Conservation (phyloP, 2,888 invertebrate species). For the Trissolcus japonicus region DNA sequence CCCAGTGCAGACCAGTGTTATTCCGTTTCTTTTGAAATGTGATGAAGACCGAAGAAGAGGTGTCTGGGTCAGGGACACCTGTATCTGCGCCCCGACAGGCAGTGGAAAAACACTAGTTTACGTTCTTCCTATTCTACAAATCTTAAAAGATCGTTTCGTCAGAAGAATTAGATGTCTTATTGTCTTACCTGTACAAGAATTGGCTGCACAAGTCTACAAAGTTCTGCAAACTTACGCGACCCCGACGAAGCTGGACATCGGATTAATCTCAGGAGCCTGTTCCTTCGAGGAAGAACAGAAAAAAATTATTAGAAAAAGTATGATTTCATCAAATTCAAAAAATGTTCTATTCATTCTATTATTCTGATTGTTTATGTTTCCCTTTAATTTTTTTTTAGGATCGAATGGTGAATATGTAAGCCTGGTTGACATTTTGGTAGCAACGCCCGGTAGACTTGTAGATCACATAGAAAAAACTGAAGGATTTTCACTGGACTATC, state of each 20-base stretch:
- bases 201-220: slow-evolving; percentile 91
- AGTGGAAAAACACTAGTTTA: slow-evolving; percentile 98
- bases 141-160: slow-evolving; percentile 80
- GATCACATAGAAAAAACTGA: slow-evolving; percentile 92
- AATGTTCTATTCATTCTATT: background rate
- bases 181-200: slow-evolving; percentile 94
- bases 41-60: slow-evolving; percentile 80
- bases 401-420: slow-evolving; percentile 77
- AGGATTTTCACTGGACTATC: slow-evolving; percentile 84
- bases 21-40: slow-evolving; percentile 85
- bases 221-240: slow-evolving; percentile 86
- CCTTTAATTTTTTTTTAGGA: slow-evolving; percentile 58
- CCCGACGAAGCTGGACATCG: slow-evolving; percentile 83
- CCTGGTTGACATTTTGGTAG: slow-evolving; percentile 89
- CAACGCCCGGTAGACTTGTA: slow-evolving; percentile 94
- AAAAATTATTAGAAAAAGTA: slow-evolving; percentile 71
- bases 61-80: slow-evolving; percentile 89
- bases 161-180: slow-evolving; percentile 88
- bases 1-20: slow-evolving; percentile 88
- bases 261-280: slow-evolving; percentile 83
- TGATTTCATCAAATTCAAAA: background rate
- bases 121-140: slow-evolving; percentile 90
- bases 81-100: slow-evolving; percentile 97
- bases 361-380: background rate
- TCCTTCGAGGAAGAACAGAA: slow-evolving; percentile 82